phyloP scores from a whole-genome alignment of 2,797 vertebrate genomes.

The Molossus molossus region DNA sequence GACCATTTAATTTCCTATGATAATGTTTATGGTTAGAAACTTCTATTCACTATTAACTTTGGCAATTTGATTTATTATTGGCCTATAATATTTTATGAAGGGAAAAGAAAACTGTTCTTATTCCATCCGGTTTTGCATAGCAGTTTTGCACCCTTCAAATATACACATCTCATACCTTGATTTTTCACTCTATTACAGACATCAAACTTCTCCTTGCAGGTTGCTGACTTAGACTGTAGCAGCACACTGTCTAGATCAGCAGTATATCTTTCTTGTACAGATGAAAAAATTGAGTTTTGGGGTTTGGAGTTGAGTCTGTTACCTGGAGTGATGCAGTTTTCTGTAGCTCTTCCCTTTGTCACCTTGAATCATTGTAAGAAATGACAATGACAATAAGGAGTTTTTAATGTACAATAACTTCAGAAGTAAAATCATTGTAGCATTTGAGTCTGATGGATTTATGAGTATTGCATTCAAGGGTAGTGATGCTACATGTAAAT shows the following conservation, averaged over 20 bases:
- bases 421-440: conserved; percentile 1
- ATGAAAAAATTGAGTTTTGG: background rate
- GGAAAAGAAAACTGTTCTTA: background rate
- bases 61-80: conserved; percentile 49
- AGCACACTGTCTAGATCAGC: background rate
- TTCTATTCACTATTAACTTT: conserved; percentile 49
- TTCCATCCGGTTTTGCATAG: background rate
- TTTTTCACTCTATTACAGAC: background rate
- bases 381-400: background rate
- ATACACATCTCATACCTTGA: background rate
- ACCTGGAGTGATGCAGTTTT: background rate
- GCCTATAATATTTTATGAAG: conserved; percentile 46
- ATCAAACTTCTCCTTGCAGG: background rate
- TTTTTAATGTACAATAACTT: conserved; percentile 45
- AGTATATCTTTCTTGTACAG: conserved; percentile 12
- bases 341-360: background rate
- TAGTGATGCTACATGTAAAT: conserved; percentile 78
- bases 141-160: background rate
- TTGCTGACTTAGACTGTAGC: background rate
- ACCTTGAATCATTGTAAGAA: conserved; percentile 29
- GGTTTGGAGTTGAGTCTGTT: background rate
- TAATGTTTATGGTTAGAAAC: conserved; percentile 55
- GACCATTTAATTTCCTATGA: conserved; percentile 49
- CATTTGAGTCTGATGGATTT: conserved; percentile 81
- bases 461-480: conserved; percentile 72